These are phyloP conservation scores for Aplochiton taeniatus DNA, from an alignment of 2,797 vertebrate genomes.

Conservation along the genomic window DNA sequence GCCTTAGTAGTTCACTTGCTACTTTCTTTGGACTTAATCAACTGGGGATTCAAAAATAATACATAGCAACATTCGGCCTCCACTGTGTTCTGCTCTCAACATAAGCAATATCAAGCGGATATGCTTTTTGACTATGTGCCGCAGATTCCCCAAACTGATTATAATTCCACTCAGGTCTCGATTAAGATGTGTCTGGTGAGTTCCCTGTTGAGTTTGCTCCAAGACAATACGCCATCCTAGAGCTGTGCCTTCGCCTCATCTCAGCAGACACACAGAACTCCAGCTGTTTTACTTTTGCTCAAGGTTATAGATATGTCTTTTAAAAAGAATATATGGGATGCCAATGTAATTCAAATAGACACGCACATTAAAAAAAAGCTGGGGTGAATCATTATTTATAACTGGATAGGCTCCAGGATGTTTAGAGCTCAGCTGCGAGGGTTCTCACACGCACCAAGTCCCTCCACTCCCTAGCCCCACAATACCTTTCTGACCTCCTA, in stretches of 20 bases:
- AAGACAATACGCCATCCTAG: constrained; percentile 4
- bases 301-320: constrained; percentile 10
- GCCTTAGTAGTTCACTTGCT: not conserved
- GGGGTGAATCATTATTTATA: too few species aligned
- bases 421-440: too few species aligned
- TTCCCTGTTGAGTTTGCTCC: constrained; percentile 15
- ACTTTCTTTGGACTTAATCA: not conserved
- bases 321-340: not conserved
- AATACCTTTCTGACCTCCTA: too few species aligned
- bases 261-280: not conserved
- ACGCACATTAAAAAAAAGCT: too few species aligned
- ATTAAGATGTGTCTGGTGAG: constrained; percentile 12
- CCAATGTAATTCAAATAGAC: not conserved
- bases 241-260: not conserved
- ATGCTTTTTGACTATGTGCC: not conserved
- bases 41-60: too few species aligned
- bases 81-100: too few species aligned
- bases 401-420: too few species aligned
- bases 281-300: not conserved
- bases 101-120: not conserved
- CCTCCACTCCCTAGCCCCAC: too few species aligned
- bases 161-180: constrained; percentile 27
- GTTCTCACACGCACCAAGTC: too few species aligned
- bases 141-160: constrained; percentile 24
- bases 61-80: too few species aligned